phyloP scores from a whole-genome alignment of 2,888 invertebrate genomes.

The Augochlorella aurata region DNA sequence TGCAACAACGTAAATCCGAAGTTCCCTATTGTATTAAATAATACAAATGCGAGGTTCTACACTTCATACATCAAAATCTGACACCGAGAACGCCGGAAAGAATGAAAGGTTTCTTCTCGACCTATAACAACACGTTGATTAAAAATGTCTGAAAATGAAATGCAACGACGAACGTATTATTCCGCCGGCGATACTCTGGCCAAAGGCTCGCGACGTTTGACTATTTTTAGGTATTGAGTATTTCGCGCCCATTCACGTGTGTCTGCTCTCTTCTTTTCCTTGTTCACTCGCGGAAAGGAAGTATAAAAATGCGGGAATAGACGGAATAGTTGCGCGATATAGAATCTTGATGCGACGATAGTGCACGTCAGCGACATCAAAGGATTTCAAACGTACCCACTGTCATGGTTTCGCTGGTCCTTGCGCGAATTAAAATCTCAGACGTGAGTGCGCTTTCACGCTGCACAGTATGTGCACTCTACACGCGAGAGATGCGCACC shows the following conservation, averaged over 20 bases:
- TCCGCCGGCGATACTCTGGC: background rate
- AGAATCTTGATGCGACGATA: slow-evolving; percentile 42
- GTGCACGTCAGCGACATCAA: slow-evolving; percentile 35
- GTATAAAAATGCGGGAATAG: slow-evolving; percentile 1
- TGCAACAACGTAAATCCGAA: too few relatives aligned
- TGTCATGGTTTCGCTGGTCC: slow-evolving; percentile 39
- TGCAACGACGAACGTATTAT: background rate
- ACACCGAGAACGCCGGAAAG: too few relatives aligned
- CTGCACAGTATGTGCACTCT: slow-evolving; percentile 37
- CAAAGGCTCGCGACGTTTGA: background rate
- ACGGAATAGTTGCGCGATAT: slow-evolving; percentile 38
- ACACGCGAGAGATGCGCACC: slow-evolving; percentile 45
- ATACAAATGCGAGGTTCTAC: too few relatives aligned
- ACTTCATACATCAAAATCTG: too few relatives aligned
- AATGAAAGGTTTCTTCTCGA: too few relatives aligned
- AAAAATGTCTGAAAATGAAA: too few relatives aligned
- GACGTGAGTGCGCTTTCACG: slow-evolving; percentile 52
- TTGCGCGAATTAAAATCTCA: slow-evolving; percentile 64
- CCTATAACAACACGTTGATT: too few relatives aligned
- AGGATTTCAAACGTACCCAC: slow-evolving; percentile 37
- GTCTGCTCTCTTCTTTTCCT: background rate
- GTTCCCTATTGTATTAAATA: too few relatives aligned
- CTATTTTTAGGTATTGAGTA: background rate
- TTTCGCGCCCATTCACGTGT: background rate
- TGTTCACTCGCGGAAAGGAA: background rate